Evolutionary conservation across 2,113 vertebrate genomes (phyloP), one percentile per base, ranked within the genome.

Genomic region (Prietella phreatophila): DNA sequence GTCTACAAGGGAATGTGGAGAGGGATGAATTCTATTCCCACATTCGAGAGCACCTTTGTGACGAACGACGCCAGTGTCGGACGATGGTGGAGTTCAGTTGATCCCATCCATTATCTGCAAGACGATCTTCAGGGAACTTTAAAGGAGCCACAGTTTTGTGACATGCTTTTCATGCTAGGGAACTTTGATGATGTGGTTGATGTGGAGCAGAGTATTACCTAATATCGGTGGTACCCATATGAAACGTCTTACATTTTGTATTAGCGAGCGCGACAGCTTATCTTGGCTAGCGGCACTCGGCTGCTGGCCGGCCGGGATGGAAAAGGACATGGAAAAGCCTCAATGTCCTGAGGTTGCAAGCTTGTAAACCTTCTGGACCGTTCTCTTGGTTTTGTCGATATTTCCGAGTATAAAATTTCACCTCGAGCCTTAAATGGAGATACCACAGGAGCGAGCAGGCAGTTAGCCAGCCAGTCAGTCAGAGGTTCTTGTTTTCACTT

Each of bases 401-500:
- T 87, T 82, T 87, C 85, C 55, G 61, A 58, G 20, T 25, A 36
- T 86, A 69, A 81, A 81, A 65, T 22, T 65, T 69, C 42, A 55
- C n/a, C 11, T 5, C 42, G 5, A 39, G 19, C 39, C 27, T 86
- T 61, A 33, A 65, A 63, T n/a, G 36, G 58, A 60, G 65, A 73
- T 55, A 73, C 67, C 53, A 55, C 20, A 85, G 27, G 55, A 60
- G 30, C 55, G 4, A 79, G 61, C 61, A 56, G 47, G 65, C 61
- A 55, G 2, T 80, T 80, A 50, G 58, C 56, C 85, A 79, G n/a
- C n/a, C 22, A n/a, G 76, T 56, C 53, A 33, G 19, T 56, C 53
- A 33, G 19, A 67, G 61, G 85, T 80, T 65, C 76, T 27, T 7
- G 10, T 19, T 17, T 56, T 86, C 20, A 36, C 14, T 69, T 39